Base-by-base conservation (phyloP, 2,113 vertebrate genomes). In the Istiophorus platypterus region DNA sequence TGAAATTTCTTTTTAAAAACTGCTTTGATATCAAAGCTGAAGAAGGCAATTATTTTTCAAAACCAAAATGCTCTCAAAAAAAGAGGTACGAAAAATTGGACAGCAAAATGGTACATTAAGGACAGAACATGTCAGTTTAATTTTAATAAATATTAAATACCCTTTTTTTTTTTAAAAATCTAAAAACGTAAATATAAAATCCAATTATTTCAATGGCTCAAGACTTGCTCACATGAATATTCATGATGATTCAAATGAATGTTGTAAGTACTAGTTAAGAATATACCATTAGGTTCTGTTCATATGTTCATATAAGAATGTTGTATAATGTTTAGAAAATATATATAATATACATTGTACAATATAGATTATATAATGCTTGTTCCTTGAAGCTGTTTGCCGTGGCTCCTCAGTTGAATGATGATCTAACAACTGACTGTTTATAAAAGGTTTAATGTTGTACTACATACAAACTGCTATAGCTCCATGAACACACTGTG, bases 41-140 rank as follows among this genome's bases (percentile, higher is more conserved):
- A 72, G 18, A 74, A 77, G 76, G 63, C 39, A 79, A 67, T 91
- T 85, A 85, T 78, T 81, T 87, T 78, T 17, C 5, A 18, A 71
- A 71, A 75, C 34, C 39, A 76, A 54, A 65, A 58, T 47, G 26
- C 45, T 67, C 12, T 41, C 5, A 2, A 3, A 61, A 68, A 62
- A 75, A 42, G 29, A 59, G 52, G 47, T 24, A 29, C 74, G 0
- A 61, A 54, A 78, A 80, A 49, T 81, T 37, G 62, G 52, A 41
- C 52, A 17, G 14, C 42, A 63, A 80, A 80, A 31, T 82, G 61
- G 37, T 68, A 49, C 67, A 61, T 26, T 14, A 34, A 26, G 15
- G 47, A 70, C 0, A 7, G 26, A 5, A 52, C 18, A 27, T 29
- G 18, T 59, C 70, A 12, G 17, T 42, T 27, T 0, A 9, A 45